A percentile compares a stretch with the other conserved stretches of the same genome.
Evolutionary conservation across 2,888 invertebrate species (phyloP).

Genomic region (Orchesella flavescens): DNA sequence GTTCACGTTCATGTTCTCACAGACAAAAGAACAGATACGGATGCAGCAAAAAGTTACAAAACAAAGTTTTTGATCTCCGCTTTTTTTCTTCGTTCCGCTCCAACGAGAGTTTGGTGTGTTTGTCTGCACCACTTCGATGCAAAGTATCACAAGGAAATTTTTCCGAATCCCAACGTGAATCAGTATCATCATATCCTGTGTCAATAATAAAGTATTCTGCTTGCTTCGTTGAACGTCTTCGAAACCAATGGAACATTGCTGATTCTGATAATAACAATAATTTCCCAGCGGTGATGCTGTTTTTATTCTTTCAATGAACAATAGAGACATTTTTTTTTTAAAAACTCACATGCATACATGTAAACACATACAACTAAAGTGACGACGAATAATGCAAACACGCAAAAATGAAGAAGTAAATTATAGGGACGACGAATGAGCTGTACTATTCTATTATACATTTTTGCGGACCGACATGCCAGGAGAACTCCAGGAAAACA

Average conservation of each 20-base stretch:
- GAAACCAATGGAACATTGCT: neutral
- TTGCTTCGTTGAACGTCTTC: neutral
- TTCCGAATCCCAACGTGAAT: too few relatives aligned
- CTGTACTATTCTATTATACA: too few relatives aligned
- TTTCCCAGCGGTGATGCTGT: constrained; percentile 43
- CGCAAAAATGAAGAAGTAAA: neutral
- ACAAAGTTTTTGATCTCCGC: constrained; percentile 22
- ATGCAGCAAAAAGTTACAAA: neutral
- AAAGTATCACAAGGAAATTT: too few relatives aligned
- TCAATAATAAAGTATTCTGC: too few relatives aligned
- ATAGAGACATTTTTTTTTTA: too few relatives aligned
- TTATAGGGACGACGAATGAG: constrained; percentile 6
- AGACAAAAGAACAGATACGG: neutral
- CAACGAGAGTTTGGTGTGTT: neutral
- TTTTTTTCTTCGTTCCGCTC: constrained; percentile 22
- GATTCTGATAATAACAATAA: constrained; percentile 32
- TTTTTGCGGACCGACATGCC: too few relatives aligned
- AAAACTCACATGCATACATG: neutral
- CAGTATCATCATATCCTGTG: too few relatives aligned
- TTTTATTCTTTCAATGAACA: neutral
- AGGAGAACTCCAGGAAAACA: too few relatives aligned
- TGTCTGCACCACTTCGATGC: neutral
- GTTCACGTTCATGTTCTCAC: neutral
- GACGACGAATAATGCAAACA: constrained; percentile 25
- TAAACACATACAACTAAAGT: neutral